Evolutionary conservation across 2,113 vertebrate species (phyloP).

Genomic region (Loxodonta africana): DNA sequence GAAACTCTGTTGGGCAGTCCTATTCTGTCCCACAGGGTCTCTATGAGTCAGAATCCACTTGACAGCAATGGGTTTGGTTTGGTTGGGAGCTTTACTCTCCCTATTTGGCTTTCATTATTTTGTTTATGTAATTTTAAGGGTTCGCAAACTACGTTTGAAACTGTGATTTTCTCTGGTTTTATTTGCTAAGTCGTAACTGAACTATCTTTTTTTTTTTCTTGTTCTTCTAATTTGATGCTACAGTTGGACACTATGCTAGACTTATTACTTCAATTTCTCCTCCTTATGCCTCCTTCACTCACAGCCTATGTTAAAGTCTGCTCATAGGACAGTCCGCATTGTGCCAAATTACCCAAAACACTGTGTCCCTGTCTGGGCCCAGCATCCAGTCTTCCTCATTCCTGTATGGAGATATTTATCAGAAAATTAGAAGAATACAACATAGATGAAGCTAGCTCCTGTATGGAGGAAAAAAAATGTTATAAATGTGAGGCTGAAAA

Average conservation of each 20-base stretch:
- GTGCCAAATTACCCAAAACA: not conserved
- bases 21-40: no score
- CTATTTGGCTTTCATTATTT: not conserved
- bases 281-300: not conserved
- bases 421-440: not conserved
- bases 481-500: conserved; percentile 4
- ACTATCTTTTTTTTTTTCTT: not conserved
- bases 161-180: not conserved
- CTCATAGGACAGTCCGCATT: not conserved
- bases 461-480: not conserved
- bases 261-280: not conserved
- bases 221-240: not conserved
- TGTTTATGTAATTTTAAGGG: not conserved
- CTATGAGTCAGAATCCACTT: no score
- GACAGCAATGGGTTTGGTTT: no score
- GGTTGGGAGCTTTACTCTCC: no score
- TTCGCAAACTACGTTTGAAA: not conserved
- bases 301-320: not conserved
- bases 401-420: not conserved
- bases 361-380: not conserved
- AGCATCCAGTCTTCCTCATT: not conserved
- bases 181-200: not conserved
- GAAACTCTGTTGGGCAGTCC: no score
- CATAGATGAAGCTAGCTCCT: not conserved
- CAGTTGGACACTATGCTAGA: not conserved